Base-by-base conservation (phyloP, 2,888 invertebrate genomes). In the Tachina fera region DNA sequence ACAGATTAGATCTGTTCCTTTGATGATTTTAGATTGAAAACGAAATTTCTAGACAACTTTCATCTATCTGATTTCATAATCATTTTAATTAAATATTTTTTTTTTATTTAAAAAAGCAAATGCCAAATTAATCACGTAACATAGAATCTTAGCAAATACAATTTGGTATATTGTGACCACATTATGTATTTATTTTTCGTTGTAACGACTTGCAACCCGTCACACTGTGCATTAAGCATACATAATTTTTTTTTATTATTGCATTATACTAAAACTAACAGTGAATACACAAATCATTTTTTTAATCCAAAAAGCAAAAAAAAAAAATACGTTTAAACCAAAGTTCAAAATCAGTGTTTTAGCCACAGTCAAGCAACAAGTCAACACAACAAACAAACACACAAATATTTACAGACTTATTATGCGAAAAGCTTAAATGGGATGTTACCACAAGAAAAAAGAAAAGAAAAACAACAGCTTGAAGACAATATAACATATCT, bases 311-410 rank as follows among this genome's bases (percentile, higher is more conserved):
- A 65, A 68, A 45, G 8, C 49, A 13, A 19, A 43, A 4, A 14
- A 63, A 49, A 16, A 58, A 56, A 75, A 80, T 6, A 67, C 9
- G 11, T 77, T 58, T 63, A 65, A 76, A 60, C 22, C 43, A 70
- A 77, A 78, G 77, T 81, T 84, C 80, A 87, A 84, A 81, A 77
- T 83, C 87, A 84, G 79, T 87, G 79, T 56, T 68, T 22, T 71
- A 41, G 19, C 56, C 19, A 41, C 68, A 56, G 19, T 58, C 9
- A 13, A 68, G n/a, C 16, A 43, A 61, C 9, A 31, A 31, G 31
- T 31, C 31, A 31, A 9, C 51, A 61, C 22, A 19, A 11, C 31
- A 19, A 6, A 10, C 31, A 22, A 22, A 22, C 22, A 58, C 31
- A 58, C 14, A n/a, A n/a, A 58, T 10, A 16, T 53, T n/a, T 16